Conservation (phyloP, 2,797 vertebrate species). For the Rhinatrema bivittatum region DNA sequence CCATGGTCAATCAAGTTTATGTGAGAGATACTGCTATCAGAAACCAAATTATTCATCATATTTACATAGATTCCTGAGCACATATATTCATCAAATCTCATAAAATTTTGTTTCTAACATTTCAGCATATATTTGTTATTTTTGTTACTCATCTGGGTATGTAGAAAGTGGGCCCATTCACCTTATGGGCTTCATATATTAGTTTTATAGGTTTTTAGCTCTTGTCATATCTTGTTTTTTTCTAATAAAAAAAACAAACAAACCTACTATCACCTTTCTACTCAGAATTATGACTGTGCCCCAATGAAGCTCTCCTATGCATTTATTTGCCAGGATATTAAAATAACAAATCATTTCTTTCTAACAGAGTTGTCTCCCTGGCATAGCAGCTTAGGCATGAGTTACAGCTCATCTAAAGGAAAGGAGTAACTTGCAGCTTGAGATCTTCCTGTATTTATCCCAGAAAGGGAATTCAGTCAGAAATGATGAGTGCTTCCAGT, state of each 20-base stretch:
- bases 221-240: slow-evolving; percentile 18
- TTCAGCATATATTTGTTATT: slow-evolving; percentile 27
- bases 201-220: slow-evolving; percentile 33
- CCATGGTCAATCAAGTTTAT: too few species aligned
- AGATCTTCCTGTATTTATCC: too few species aligned
- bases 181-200: slow-evolving; percentile 43
- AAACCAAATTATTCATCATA: too few species aligned
- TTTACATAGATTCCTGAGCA: slow-evolving; percentile 19
- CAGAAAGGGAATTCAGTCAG: too few species aligned
- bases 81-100: slow-evolving; percentile 7
- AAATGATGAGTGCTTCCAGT: too few species aligned
- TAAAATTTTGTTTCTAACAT: slow-evolving; percentile 5
- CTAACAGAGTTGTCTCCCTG: slow-evolving; percentile 41
- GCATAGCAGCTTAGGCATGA: slow-evolving; percentile 39
- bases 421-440: too few species aligned
- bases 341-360: slow-evolving; percentile 50
- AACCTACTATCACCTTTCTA: slow-evolving; percentile 21
- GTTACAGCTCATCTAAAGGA: slow-evolving; percentile 49
- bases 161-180: slow-evolving; percentile 21
- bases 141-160: slow-evolving; percentile 7
- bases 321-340: slow-evolving; percentile 48
- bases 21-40: too few species aligned
- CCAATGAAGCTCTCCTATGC: too few species aligned
- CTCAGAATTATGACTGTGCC: slow-evolving; percentile 30
- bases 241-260: slow-evolving; percentile 39